Base-by-base conservation (phyloP, 2,888 invertebrate species). In the Amorpha juglandis region DNA sequence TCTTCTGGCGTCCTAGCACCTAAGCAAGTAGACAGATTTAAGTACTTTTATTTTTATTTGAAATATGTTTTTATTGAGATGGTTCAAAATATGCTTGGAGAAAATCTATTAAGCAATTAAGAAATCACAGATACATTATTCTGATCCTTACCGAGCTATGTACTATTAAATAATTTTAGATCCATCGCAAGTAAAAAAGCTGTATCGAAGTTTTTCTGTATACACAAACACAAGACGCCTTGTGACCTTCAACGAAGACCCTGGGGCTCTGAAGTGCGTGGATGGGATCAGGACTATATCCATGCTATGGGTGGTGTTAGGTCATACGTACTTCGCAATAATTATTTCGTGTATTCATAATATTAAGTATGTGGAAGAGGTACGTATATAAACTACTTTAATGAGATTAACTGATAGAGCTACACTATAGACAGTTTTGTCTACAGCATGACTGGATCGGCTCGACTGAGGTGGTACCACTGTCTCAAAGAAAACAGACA, bases 231-330 rank as follows among this genome's bases (percentile, higher is more conserved):
- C 88, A 0, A 78, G 80, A 4, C 84, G 89, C 1, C 78, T 92
- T 58, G 73, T 93, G 7, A 78, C 80, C 0, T 87, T 89, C 70
- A 84, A 80, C 47, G 74, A 80, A 0, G 47, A 55, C 0, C 77
- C 85, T 6, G 86, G 84, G 1, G 78, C 90, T 0, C 69, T 94
- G 42, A 84, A 88, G 58, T 93, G 93, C 71, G 75, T 93, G 4
- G 88, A 92, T 67, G 93, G 93, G 2, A 83, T 94, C 48, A 78
- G 91, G 69, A 80, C 87, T 1, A 79, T 94, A 14, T 91, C 91
- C 38, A 91, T 92, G 88, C 69, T 91, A 70, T 94, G 94, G 94
- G 87, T 94, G 21, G 77, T 94, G 0, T 74, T 89, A 0, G 91
- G 90, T 0, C 94, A 94, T 65, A 84, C 84, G 4, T 90, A 83